A percentile compares a stretch with the other conserved stretches of the same genome.
These are phyloP conservation scores for Eurytoma adleriae DNA, from an alignment of 2,888 invertebrate species.

Conservation along the genomic window DNA sequence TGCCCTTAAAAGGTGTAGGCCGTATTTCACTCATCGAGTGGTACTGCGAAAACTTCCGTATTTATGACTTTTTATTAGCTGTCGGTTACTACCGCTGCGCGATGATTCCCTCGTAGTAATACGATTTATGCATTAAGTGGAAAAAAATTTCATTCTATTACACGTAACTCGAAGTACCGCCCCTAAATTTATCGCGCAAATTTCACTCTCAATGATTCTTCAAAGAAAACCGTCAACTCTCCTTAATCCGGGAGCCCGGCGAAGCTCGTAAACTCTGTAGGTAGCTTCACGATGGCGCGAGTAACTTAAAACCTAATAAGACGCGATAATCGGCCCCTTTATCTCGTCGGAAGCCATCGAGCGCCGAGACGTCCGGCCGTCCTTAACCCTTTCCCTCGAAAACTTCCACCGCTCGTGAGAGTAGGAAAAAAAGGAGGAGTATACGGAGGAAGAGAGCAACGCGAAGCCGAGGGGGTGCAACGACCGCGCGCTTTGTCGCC, in stretches of 20 bases:
- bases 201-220: too few species aligned
- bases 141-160: too few species aligned
- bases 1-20: neutral
- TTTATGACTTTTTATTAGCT: slow-evolving; percentile 15
- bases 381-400: neutral
- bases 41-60: neutral
- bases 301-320: neutral
- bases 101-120: too few species aligned
- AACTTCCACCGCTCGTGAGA: neutral
- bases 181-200: too few species aligned
- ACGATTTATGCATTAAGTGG: too few species aligned
- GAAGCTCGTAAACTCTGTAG: too few species aligned
- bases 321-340: slow-evolving; percentile 6
- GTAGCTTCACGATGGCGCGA: neutral
- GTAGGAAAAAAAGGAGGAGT: neutral
- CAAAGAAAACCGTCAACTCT: neutral
- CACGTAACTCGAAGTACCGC: too few species aligned
- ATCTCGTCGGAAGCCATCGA: slow-evolving; percentile 23
- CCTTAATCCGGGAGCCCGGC: too few species aligned
- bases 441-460: neutral
- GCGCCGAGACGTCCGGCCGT: neutral
- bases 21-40: slow-evolving; percentile 27
- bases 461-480: slow-evolving; percentile 33
- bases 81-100: neutral
- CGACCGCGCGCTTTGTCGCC: slow-evolving; percentile 49